Evolutionary conservation across 2,888 invertebrate species (phyloP).

Genomic region (Drosophila kuntzei): DNA sequence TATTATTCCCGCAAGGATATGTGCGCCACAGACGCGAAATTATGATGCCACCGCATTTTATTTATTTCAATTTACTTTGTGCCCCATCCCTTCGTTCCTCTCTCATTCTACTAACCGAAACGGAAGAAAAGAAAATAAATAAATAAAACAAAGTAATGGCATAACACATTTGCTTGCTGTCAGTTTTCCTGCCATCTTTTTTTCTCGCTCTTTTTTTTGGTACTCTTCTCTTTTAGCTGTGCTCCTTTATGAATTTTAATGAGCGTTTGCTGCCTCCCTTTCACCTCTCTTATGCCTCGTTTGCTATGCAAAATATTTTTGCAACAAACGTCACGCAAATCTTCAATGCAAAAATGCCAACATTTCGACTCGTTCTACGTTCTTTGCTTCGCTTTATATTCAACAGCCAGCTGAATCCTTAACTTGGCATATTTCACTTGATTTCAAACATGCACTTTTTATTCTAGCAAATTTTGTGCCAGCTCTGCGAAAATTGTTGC

Average conservation of each 20-base stretch:
- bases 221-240: slow-evolving; percentile 23
- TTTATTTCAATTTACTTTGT: slow-evolving; percentile 72
- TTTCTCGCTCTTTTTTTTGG: background rate
- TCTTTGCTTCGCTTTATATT: background rate
- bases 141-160: slow-evolving; percentile 59
- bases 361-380: slow-evolving; percentile 3
- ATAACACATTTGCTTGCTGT: slow-evolving; percentile 47
- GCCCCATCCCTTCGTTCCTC: background rate
- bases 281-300: slow-evolving; percentile 47
- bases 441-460: slow-evolving; percentile 49
- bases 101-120: background rate
- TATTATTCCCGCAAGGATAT: slow-evolving; percentile 67
- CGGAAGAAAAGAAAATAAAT: slow-evolving; percentile 34
- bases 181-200: slow-evolving; percentile 23
- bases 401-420: slow-evolving; percentile 7
- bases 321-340: slow-evolving; percentile 66
- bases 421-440: slow-evolving; percentile 46
- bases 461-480: slow-evolving; percentile 43
- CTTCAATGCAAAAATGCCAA: slow-evolving; percentile 54
- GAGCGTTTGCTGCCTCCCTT: slow-evolving; percentile 43
- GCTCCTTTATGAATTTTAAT: slow-evolving; percentile 76
- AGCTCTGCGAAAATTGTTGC: slow-evolving; percentile 53
- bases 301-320: slow-evolving; percentile 67
- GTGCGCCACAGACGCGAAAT: slow-evolving; percentile 59
- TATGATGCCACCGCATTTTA: slow-evolving; percentile 68